These are phyloP conservation scores for Pyrocephalus nanus DNA, from an alignment of 2,797 vertebrate genomes.

Conservation along the genomic window DNA sequence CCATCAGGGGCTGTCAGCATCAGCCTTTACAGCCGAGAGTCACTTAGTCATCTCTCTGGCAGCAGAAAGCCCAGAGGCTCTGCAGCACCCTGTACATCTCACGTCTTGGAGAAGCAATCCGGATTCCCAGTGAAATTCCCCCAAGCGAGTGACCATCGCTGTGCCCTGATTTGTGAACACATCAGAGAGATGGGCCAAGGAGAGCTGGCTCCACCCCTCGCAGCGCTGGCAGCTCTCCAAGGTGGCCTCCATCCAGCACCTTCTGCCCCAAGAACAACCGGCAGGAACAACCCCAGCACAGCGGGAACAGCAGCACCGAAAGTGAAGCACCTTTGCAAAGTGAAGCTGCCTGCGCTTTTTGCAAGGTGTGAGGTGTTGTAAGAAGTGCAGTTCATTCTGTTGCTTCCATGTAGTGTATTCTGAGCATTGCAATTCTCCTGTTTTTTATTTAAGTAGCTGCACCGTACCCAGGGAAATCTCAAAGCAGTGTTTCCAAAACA, in stretches of 20 bases:
- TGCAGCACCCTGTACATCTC: not conserved
- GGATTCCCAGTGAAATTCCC: not conserved
- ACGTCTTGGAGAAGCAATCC: not conserved
- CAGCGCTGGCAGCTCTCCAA: not conserved
- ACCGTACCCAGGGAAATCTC: not conserved
- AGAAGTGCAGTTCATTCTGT: not conserved
- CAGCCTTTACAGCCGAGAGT: not conserved
- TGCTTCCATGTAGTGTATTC: fast-evolving
- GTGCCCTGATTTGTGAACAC: not conserved
- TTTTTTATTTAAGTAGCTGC: not conserved
- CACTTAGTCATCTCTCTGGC: not conserved
- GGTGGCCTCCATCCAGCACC: not conserved
- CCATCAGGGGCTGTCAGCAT: not conserved
- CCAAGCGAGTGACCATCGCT: not conserved
- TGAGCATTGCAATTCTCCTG: not conserved
- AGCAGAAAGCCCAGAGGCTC: not conserved
- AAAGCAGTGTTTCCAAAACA: not conserved
- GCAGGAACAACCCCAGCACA: not conserved
- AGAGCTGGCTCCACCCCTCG: not conserved
- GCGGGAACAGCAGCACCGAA: not conserved
- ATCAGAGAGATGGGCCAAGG: not conserved
- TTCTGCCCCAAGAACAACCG: not conserved
- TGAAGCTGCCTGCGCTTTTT: not conserved
- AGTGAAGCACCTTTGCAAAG: fast-evolving
- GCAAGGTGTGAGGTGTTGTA: not conserved